Conservation (phyloP, 2,888 invertebrate species). For the Epinotia bilunana region DNA sequence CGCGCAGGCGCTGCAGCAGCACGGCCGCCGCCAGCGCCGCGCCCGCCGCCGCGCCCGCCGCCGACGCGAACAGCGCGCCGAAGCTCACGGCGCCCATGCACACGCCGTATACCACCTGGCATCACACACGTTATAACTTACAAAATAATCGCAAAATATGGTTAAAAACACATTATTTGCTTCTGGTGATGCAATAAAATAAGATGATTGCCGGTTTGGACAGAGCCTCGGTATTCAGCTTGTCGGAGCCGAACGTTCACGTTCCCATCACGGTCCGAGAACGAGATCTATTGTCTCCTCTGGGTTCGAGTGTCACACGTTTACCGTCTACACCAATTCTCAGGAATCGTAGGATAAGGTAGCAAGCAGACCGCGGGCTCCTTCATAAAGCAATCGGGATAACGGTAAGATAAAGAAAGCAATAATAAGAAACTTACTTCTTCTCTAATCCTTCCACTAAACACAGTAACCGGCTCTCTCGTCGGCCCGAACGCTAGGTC, state of each 20-base stretch:
- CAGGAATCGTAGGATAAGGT: no score
- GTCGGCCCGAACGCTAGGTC: constrained; percentile 96
- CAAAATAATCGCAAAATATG: no score
- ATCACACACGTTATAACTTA: background rate
- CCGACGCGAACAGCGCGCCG: constrained; percentile 93
- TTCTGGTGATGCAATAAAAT: no score
- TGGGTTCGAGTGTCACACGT: no score
- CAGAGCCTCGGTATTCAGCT: no score
- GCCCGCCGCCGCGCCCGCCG: constrained; percentile 93
- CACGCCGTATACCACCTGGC: constrained; percentile 92
- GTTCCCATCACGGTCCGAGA: no score
- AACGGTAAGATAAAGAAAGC: background rate
- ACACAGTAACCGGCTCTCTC: constrained; percentile 92
- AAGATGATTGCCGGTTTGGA: no score
- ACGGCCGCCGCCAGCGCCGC: constrained; percentile 94
- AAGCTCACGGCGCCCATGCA: constrained; percentile 96
- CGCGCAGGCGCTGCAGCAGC: constrained; percentile 91
- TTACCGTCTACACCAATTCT: no score
- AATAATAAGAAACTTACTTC: constrained; percentile 76
- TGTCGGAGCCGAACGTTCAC: background rate
- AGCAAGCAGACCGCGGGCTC: background rate
- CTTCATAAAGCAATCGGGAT: background rate
- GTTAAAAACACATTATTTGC: no score
- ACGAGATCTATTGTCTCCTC: background rate
- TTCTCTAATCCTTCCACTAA: constrained; percentile 94